These are phyloP conservation scores for Teleopsis dalmanni DNA, from an alignment of 1,140 invertebrate species.

Conservation along the genomic window DNA sequence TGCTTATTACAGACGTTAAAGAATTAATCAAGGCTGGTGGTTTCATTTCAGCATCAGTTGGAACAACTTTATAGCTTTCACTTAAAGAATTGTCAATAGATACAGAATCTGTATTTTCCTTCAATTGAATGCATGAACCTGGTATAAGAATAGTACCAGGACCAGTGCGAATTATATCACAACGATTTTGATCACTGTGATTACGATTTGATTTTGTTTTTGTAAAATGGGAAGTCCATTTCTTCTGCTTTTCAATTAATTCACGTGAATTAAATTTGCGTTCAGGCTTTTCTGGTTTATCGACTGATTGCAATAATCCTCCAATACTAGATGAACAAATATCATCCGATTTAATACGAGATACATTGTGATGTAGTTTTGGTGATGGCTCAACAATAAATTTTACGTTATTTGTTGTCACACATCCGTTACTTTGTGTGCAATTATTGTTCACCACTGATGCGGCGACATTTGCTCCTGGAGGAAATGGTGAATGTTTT, in stretches of 20 bases:
- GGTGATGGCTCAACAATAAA: slow-evolving; percentile 30
- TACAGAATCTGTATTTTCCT: not conserved
- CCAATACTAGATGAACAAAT: not conserved
- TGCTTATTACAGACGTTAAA: slow-evolving; percentile 12
- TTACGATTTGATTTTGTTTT: slow-evolving; percentile 59
- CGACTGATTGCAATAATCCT: slow-evolving; percentile 16
- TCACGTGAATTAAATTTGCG: slow-evolving; percentile 74
- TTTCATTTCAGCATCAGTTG: slow-evolving; percentile 12
- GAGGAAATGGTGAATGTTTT: slow-evolving; percentile 35
- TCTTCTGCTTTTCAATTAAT: slow-evolving; percentile 80
- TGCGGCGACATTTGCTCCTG: slow-evolving; percentile 20
- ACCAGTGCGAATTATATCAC: slow-evolving; percentile 42
- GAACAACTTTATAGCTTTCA: slow-evolving; percentile 2
- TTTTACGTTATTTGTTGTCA: slow-evolving; percentile 21
- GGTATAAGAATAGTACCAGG: slow-evolving; percentile 38
- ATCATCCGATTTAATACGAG: slow-evolving; percentile 46
- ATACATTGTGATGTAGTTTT: slow-evolving; percentile 28
- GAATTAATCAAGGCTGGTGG: not conserved
- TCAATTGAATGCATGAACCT: slow-evolving; percentile 14
- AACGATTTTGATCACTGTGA: slow-evolving; percentile 57
- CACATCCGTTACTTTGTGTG: slow-evolving; percentile 11
- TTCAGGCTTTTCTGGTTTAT: slow-evolving; percentile 69
- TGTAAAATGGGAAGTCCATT: slow-evolving; percentile 84
- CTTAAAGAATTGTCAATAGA: slow-evolving; percentile 3
- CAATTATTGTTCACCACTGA: slow-evolving; percentile 29